Conservation (phyloP, 2,797 vertebrate species). For the Crypturellus tataupa region DNA sequence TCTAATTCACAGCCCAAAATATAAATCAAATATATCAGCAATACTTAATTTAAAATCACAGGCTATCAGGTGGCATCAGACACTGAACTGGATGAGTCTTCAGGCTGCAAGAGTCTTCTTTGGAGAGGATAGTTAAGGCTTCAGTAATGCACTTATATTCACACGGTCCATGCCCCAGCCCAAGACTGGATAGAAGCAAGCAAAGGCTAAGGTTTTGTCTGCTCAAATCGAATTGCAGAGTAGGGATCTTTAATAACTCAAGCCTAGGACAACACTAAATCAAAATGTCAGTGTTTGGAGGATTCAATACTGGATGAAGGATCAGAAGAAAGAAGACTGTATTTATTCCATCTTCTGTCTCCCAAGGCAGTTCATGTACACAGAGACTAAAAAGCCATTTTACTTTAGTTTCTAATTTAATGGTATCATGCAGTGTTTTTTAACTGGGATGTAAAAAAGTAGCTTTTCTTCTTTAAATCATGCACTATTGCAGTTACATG, state of each 20-base stretch:
- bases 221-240: background rate
- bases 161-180: background rate
- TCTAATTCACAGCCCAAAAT: background rate
- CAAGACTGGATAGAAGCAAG: background rate
- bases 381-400: background rate
- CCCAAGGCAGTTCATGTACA: background rate
- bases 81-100: background rate
- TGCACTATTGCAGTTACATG: background rate
- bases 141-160: background rate
- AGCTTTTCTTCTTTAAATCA: background rate
- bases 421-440: background rate
- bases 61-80: background rate
- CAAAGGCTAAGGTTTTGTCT: background rate
- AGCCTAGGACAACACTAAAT: background rate
- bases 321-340: background rate
- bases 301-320: background rate
- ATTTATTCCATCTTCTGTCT: background rate
- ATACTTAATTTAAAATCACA: background rate
- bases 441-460: background rate
- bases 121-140: background rate
- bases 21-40: background rate
- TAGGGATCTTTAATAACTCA: background rate
- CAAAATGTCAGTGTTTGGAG: rapidly evolving
- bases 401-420: background rate
- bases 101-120: background rate